phyloP scores from a whole-genome alignment of 2,113 vertebrate species.

The Calyptommatus sinebrachiatus region DNA sequence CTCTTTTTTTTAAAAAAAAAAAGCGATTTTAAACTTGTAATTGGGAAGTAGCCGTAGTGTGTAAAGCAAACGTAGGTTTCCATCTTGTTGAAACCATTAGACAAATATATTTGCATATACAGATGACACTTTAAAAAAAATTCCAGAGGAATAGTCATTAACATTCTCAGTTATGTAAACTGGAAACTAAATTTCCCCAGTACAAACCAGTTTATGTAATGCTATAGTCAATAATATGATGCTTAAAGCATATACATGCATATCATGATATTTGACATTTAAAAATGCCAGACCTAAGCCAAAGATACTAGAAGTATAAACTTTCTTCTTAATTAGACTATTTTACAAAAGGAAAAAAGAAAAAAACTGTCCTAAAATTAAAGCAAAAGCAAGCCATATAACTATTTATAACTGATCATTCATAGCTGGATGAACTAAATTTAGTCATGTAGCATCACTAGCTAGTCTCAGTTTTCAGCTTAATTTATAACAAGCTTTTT shows the following conservation, averaged over 20 bases:
- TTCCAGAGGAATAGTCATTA: too few relatives aligned
- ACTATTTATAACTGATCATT: conserved; percentile 8
- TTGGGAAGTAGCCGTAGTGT: neutral
- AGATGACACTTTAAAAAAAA: conserved; percentile 45
- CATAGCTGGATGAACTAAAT: conserved; percentile 7
- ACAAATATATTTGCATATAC: conserved; percentile 32
- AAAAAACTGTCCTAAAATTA: conserved; percentile 1
- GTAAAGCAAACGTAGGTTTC: conserved; percentile 45
- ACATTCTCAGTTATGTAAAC: too few relatives aligned
- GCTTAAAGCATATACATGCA: too few relatives aligned
- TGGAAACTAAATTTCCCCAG: too few relatives aligned
- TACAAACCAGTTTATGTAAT: too few relatives aligned
- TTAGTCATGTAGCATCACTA: neutral
- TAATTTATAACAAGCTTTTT: neutral
- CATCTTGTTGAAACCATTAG: conserved; percentile 37
- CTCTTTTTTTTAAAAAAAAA: too few relatives aligned
- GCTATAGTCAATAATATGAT: too few relatives aligned
- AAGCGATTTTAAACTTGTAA: too few relatives aligned
- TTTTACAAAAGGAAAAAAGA: conserved; percentile 12
- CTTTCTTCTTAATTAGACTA: conserved; percentile 33
- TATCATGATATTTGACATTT: too few relatives aligned
- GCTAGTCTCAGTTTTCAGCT: neutral
- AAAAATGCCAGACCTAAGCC: conserved; percentile 42
- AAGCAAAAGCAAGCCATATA: neutral
- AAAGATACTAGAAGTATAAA: conserved; percentile 51